These are phyloP conservation scores for Alcedo atthis DNA, from an alignment of 2,797 vertebrate species.

Conservation along the genomic window DNA sequence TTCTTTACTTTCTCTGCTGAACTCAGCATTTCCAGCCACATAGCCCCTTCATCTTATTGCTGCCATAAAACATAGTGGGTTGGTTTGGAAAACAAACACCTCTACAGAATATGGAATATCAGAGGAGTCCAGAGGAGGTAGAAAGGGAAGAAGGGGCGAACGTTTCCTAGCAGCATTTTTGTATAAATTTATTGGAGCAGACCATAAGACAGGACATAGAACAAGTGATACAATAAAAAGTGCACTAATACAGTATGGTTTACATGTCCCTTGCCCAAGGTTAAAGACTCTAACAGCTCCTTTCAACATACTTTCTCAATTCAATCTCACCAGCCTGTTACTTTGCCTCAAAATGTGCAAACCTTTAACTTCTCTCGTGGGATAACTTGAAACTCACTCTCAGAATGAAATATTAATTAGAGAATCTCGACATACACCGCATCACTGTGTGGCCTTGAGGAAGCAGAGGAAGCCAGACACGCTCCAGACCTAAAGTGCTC, in stretches of 20 bases:
- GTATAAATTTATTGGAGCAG: conserved; percentile 9
- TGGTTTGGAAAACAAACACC: conserved; percentile 28
- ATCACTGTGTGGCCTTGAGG: conserved; percentile 76
- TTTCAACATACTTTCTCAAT: conserved; percentile 73
- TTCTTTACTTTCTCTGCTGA: background rate
- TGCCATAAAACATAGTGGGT: conserved; percentile 13
- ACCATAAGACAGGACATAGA: conserved; percentile 11
- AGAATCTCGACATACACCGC: conserved; percentile 70
- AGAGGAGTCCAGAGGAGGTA: background rate
- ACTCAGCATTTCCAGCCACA: conserved; percentile 19
- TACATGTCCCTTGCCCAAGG: background rate
- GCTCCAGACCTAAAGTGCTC: conserved; percentile 36
- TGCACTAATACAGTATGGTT: background rate
- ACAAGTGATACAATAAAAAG: background rate
- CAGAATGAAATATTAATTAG: conserved; percentile 82
- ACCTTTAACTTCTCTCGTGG: conserved; percentile 72
- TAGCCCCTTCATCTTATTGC: conserved; percentile 12
- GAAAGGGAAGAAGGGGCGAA: conserved; percentile 10
- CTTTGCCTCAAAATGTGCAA: conserved; percentile 65
- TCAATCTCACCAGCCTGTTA: conserved; percentile 47
- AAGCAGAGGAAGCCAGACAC: conserved; percentile 54
- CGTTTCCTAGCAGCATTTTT: background rate
- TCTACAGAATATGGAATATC: background rate
- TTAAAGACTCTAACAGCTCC: conserved; percentile 34
- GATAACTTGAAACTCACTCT: conserved; percentile 73